Base-by-base conservation (phyloP, 2,797 vertebrate species). In the Acrossocheilus wenchowensis region DNA sequence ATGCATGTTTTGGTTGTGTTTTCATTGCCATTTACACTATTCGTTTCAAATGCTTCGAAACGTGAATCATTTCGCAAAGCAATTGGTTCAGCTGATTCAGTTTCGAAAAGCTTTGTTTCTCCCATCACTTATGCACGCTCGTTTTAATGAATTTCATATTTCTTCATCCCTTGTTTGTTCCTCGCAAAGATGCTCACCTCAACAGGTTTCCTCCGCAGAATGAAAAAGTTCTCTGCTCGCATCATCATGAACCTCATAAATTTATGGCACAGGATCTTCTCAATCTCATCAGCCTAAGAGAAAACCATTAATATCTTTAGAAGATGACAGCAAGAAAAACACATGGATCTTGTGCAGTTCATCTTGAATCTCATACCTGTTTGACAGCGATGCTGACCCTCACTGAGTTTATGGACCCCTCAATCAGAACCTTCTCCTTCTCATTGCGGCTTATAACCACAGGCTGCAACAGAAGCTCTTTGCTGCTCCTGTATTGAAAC, bases 201-300 rank as follows among this genome's bases (percentile, higher is more conserved):
- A 77, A 99, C 97, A 0, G 98, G 94, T 93, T 99, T 99, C 92
- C 98, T 97, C 89, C 98, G 96, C 86, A 99, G 94, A 81, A 99
- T 99, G 92, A 99, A 99, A 93, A 99, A 99, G 92, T 98, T 99
- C 95, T 99, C 98, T 0, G 98, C 98, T 93, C 98, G 96, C 98
- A 99, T 99, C 98, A 99, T 99, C 98, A 99, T 99, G 91, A 99
- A 99, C 81, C 98, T 97, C 98, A 99, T 99, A 91, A 99, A 99
- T 88, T 99, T 99, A 94, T 99, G 98, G 93, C 98, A 99, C 87
- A 99, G 94, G 91, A 99, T 99, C 96, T 99, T 99, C 96, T 99
- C 98, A 0, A 99, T 99, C 94, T 99, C 98, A 12, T 99, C 98
- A 0, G 98, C 98, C 98, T 99, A 85, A 7, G 34, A 23, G 34